phyloP scores from a whole-genome alignment of 2,113 vertebrate genomes.

The Pteronura brasiliensis region DNA sequence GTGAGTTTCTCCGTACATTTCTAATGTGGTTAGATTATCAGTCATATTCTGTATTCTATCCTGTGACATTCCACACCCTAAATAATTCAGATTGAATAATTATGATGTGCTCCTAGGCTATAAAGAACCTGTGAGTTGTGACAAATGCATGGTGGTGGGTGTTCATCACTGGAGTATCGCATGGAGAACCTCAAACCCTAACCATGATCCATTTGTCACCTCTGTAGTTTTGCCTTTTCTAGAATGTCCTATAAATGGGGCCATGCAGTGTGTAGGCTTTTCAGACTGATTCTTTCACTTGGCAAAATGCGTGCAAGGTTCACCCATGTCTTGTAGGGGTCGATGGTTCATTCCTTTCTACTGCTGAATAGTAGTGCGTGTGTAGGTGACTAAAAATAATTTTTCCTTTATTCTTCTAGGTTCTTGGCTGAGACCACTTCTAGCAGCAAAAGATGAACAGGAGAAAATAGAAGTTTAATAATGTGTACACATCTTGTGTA shows the following conservation, averaged over 20 bases:
- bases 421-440: neutral
- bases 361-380: neutral
- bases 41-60: neutral
- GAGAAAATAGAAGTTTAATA: neutral
- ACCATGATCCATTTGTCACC: neutral
- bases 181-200: neutral
- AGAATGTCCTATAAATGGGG: neutral
- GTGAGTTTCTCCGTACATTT: neutral
- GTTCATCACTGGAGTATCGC: neutral
- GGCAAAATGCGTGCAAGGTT: neutral
- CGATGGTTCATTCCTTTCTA: neutral
- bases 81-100: neutral
- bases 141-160: neutral
- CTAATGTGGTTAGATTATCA: neutral
- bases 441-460: neutral
- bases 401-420: neutral
- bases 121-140: neutral
- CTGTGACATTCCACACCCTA: neutral
- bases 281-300: neutral
- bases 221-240: neutral
- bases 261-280: neutral
- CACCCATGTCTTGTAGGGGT: too few relatives aligned
- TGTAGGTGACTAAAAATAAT: too few relatives aligned
- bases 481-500: neutral
- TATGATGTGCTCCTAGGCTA: neutral